A percentile compares a stretch with the other conserved stretches of the same genome.
phyloP scores from a whole-genome alignment of 2,113 vertebrate genomes.

The Stercorarius parasiticus region DNA sequence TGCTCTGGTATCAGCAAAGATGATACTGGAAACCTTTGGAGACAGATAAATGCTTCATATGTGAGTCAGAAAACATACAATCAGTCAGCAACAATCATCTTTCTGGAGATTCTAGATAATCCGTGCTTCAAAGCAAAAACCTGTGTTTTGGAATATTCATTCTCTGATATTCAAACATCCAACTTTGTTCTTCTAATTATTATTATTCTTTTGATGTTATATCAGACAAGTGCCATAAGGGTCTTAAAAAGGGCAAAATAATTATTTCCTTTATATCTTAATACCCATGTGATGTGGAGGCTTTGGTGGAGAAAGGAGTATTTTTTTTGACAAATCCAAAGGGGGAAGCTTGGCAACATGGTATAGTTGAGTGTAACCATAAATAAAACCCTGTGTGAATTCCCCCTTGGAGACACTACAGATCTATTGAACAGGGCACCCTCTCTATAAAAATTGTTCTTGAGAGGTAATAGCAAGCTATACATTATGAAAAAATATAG shows the following conservation, averaged over 20 bases:
- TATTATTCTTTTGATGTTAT: slow-evolving; percentile 56
- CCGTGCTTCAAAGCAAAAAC: slow-evolving; percentile 37
- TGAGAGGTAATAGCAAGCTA: slow-evolving; percentile 72
- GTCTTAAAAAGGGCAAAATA: slow-evolving; percentile 59
- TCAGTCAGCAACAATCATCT: slow-evolving; percentile 15
- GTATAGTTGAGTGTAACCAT: slow-evolving; percentile 61
- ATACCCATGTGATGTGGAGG: background rate
- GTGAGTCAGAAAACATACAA: background rate
- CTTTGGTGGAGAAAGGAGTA: slow-evolving; percentile 25
- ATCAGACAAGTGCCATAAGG: slow-evolving; percentile 48
- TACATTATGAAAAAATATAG: slow-evolving; percentile 70
- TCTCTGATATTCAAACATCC: slow-evolving; percentile 38
- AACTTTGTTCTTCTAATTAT: slow-evolving; percentile 65
- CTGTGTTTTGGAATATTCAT: slow-evolving; percentile 41
- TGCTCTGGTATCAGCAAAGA: background rate
- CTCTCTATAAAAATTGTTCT: slow-evolving; percentile 71
- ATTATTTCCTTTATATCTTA: slow-evolving; percentile 54
- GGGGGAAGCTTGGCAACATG: slow-evolving; percentile 57
- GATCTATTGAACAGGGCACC: slow-evolving; percentile 71
- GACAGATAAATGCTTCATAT: background rate
- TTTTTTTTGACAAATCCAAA: slow-evolving; percentile 52
- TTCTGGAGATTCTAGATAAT: slow-evolving; percentile 62
- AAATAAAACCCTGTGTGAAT: slow-evolving; percentile 68
- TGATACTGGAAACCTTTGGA: slow-evolving; percentile 35
- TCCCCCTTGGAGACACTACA: slow-evolving; percentile 68